Base-by-base conservation (phyloP, 2,113 vertebrate species). In the Nycticebus coucang region DNA sequence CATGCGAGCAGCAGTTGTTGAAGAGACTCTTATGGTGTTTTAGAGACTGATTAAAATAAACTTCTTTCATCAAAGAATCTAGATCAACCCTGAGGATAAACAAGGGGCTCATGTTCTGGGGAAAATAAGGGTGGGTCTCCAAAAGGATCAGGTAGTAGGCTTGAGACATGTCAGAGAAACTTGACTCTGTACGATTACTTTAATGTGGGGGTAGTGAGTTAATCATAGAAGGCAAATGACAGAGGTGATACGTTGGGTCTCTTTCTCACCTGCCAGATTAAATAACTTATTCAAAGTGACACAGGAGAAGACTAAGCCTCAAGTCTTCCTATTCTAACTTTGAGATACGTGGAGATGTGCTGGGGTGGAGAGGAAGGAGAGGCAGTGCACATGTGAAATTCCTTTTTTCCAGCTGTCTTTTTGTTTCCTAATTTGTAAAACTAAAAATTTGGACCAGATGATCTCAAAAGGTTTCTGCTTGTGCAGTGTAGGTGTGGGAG, bases 81-180 rank as follows among this genome's bases (percentile, higher is more conserved):
- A 93, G 68, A 86, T 87, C 93, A 94, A 19, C 64, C 41, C 26
- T 74, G 75, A 88, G 79, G 94, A 89, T 79, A 69, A 71, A 77
- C 14, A 78, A 22, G 41, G 64, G 50, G 18, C 41, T 22, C 41
- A 83, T 53, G 26, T 68, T 77, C 64, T 60, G 80, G 79, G 69
- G 62, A 79, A 95, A 68, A 87, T 81, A 59, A 80, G 45, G 66
- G 17, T 55, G 33, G 26, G 33, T 79, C 37, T 84, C 53, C 28
- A 7, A 80, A 87, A 97, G 66, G 15, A 87, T 7, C 37, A 72
- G 30, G 80, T 50, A 13, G 26, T 81, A 11, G 37, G 37, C 37
- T 86, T 78, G 66, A 68, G 78, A 81, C 59, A 69, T 68, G 26
- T 18, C 4, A 77, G 68, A 79, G 68, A 66, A 66, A 83, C 37